Conservation (phyloP, 2,888 invertebrate genomes). For the Neocrepidodera transversa region DNA sequence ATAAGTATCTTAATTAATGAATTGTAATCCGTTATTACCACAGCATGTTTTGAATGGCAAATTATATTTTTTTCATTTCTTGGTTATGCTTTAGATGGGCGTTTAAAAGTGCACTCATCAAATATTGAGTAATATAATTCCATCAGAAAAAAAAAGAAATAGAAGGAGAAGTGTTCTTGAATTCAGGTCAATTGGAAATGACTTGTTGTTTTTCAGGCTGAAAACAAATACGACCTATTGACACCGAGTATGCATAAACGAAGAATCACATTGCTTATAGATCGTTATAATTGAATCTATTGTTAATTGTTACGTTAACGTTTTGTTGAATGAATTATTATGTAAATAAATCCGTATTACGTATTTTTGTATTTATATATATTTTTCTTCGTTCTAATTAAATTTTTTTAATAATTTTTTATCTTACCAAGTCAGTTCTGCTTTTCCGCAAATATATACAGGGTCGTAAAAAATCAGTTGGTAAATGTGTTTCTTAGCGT, state of each 20-base stretch:
- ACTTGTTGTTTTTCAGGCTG: background rate
- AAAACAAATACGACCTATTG: background rate
- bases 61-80: background rate
- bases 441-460: no score
- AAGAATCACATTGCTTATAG: background rate
- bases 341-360: background rate
- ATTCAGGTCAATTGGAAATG: conserved; percentile 9
- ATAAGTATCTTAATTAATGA: background rate
- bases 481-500: no score
- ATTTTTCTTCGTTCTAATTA: no score
- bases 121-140: background rate
- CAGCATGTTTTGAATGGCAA: conserved; percentile 5
- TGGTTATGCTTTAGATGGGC: background rate
- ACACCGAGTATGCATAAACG: background rate
- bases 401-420: no score
- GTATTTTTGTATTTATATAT: background rate
- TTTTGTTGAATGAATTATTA: background rate
- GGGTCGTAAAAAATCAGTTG: no score
- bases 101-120: conserved; percentile 3
- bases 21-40: background rate
- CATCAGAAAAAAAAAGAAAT: background rate
- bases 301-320: background rate
- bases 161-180: conserved; percentile 4
- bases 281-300: conserved; percentile 2
- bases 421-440: no score